Conservation (phyloP, 2,888 invertebrate genomes). For the Perizoma flavofasciatum region DNA sequence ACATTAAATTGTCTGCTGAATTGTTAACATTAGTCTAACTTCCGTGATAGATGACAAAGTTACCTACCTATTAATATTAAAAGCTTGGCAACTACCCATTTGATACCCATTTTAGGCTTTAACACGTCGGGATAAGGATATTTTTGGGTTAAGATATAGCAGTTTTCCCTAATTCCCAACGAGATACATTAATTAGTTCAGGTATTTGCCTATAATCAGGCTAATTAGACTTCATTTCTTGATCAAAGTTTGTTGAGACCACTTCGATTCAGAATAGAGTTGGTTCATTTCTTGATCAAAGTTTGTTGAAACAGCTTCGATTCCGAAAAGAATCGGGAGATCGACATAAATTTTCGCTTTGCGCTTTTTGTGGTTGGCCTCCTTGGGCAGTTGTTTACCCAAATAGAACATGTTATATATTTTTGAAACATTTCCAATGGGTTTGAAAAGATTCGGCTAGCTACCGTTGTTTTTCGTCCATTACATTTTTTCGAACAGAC, state of each 20-base stretch:
- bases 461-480: too few relatives aligned
- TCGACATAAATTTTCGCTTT: too few relatives aligned
- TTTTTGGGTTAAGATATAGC: not conserved
- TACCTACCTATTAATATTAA: conserved; percentile 16
- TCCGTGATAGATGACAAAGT: conserved; percentile 19
- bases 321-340: too few relatives aligned
- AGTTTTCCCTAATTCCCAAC: not conserved
- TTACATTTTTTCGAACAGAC: too few relatives aligned
- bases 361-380: too few relatives aligned
- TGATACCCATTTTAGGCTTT: conserved; percentile 7
- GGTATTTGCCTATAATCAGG: conserved; percentile 16
- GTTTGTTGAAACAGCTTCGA: too few relatives aligned
- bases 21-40: conserved; percentile 33
- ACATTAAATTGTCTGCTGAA: conserved; percentile 30
- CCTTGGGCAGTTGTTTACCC: too few relatives aligned
- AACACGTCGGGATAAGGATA: conserved; percentile 11
- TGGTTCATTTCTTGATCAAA: too few relatives aligned
- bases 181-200: conserved; percentile 12
- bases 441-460: too few relatives aligned
- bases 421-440: too few relatives aligned
- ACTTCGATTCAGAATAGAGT: not conserved
- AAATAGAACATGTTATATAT: too few relatives aligned
- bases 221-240: conserved; percentile 13
- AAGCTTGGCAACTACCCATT: not conserved
- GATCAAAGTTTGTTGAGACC: conserved; percentile 1